phyloP scores from a whole-genome alignment of 2,888 invertebrate genomes.

The Maniola hyperantus region DNA sequence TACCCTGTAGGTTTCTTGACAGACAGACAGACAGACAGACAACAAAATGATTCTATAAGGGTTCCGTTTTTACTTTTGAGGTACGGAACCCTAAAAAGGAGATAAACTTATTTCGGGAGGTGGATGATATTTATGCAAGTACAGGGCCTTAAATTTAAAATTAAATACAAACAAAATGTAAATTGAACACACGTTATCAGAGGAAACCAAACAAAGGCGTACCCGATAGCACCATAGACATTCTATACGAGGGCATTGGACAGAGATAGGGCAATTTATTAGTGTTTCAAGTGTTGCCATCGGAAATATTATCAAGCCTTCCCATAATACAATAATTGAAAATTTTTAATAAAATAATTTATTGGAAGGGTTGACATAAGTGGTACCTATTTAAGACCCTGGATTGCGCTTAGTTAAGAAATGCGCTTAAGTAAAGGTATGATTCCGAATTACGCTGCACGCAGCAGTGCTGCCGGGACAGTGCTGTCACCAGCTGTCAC shows the following conservation, averaged over 20 bases:
- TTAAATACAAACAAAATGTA: constrained; percentile 57
- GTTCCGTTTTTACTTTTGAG: no score
- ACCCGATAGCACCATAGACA: constrained; percentile 45
- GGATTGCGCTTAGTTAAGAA: no score
- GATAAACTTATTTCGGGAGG: background rate
- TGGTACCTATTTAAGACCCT: no score
- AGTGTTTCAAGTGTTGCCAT: constrained; percentile 39
- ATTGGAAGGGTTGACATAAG: background rate
- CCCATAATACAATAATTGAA: constrained; percentile 32
- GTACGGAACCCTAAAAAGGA: no score
- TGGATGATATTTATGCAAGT: background rate
- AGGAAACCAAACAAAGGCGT: constrained; percentile 56
- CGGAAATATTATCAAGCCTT: constrained; percentile 36
- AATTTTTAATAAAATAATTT: constrained; percentile 14
- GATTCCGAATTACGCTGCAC: no score
- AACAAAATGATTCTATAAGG: no score
- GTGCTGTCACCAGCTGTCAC: no score
- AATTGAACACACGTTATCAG: constrained; percentile 58
- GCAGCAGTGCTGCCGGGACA: no score
- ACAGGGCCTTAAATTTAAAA: constrained; percentile 49
- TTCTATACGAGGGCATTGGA: constrained; percentile 26
- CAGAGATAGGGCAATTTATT: constrained; percentile 41
- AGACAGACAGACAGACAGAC: no score
- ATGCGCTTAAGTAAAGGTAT: no score
- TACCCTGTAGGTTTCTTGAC: no score